Evolutionary conservation across 2,888 invertebrate genomes (phyloP).

Genomic region (Plutella xylostella): DNA sequence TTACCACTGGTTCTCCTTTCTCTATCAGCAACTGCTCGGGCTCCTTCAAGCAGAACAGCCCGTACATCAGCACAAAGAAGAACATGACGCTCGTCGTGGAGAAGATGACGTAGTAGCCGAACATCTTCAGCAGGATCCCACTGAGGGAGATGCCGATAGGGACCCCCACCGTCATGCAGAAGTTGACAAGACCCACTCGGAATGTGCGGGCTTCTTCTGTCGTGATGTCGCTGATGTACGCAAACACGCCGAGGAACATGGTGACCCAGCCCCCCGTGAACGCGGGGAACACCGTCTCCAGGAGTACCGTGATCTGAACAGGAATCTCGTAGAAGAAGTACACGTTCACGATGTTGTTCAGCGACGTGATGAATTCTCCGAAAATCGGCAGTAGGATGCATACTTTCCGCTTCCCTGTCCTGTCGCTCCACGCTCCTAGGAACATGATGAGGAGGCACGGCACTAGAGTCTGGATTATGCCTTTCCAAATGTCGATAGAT

Average conservation of each 20-base stretch:
- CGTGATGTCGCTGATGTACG: constrained; percentile 73
- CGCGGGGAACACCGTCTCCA: constrained; percentile 65
- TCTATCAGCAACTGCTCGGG: constrained; percentile 52
- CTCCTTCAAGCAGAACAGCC: constrained; percentile 77
- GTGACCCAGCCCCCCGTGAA: constrained; percentile 68
- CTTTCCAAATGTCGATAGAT: constrained; percentile 69
- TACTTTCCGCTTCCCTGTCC: constrained; percentile 67
- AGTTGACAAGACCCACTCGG: constrained; percentile 72
- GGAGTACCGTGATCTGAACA: constrained; percentile 60
- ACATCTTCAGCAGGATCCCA: constrained; percentile 50
- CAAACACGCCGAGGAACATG: constrained; percentile 71
- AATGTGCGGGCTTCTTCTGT: constrained; percentile 68
- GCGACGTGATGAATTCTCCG: constrained; percentile 61
- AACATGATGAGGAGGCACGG: constrained; percentile 70
- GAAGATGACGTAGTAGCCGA: constrained; percentile 61
- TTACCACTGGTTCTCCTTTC: constrained; percentile 44
- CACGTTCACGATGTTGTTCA: constrained; percentile 65
- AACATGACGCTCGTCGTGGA: constrained; percentile 45
- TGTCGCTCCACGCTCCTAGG: constrained; percentile 73
- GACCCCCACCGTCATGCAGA: constrained; percentile 69
- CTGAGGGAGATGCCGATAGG: constrained; percentile 68
- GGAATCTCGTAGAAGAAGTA: constrained; percentile 71
- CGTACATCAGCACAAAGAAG: constrained; percentile 76
- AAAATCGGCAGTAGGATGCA: constrained; percentile 68
- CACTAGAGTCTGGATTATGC: constrained; percentile 63